Conservation (phyloP, 2,888 invertebrate genomes). For the Syrista parreyssii region DNA sequence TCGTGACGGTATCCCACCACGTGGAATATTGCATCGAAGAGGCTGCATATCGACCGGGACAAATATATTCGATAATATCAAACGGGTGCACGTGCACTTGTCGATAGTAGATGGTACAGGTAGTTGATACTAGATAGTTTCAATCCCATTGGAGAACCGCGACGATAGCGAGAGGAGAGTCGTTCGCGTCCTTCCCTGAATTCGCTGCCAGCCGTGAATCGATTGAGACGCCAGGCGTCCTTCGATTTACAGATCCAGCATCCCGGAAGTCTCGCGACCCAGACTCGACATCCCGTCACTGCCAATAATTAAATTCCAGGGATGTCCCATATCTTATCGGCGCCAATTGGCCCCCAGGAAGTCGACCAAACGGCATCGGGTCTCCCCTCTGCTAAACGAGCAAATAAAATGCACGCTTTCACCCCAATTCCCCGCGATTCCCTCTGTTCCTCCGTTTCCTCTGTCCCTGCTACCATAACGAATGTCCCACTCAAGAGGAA, state of each 20-base stretch:
- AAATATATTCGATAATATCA: conserved; percentile 3
- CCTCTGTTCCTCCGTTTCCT: neutral
- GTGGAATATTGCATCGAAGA: conserved; percentile 14
- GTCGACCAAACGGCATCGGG: neutral
- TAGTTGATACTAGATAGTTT: neutral
- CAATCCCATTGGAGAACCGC: conserved; percentile 1
- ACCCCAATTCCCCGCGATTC: conserved; percentile 21
- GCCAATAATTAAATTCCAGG: conserved; percentile 44
- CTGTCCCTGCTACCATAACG: conserved; percentile 1
- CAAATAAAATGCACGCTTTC: conserved; percentile 26
- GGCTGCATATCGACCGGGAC: conserved; percentile 15
- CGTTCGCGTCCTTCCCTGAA: neutral
- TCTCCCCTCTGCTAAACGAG: conserved; percentile 9
- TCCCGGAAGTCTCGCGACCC: neutral
- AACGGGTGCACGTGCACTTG: neutral
- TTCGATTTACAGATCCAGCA: neutral
- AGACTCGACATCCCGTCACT: neutral
- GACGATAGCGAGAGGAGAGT: conserved; percentile 9
- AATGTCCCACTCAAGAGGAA: conserved; percentile 16
- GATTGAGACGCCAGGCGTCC: neutral
- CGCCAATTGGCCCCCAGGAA: conserved; percentile 6
- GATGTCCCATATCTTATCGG: conserved; percentile 40
- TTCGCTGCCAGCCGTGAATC: neutral
- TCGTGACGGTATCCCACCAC: conserved; percentile 22
- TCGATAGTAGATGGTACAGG: neutral